A percentile compares a stretch with the other conserved stretches of the same genome.
phyloP scores from a whole-genome alignment of 2,888 invertebrate species.

The Campopleginae sp. region DNA sequence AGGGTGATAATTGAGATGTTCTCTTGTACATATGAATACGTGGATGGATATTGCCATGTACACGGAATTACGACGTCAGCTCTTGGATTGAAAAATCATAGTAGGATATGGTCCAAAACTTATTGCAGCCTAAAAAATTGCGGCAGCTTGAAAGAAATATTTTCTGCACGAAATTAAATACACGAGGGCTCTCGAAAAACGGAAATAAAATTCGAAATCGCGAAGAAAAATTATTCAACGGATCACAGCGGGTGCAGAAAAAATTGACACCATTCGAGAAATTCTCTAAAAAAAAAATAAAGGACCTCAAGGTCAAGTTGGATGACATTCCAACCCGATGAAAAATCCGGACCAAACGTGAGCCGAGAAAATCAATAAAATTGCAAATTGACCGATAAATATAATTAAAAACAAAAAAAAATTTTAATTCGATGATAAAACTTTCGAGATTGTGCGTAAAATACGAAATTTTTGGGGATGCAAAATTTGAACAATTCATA shows the following conservation, averaged over 20 bases:
- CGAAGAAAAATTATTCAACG: background rate
- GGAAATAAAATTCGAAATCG: background rate
- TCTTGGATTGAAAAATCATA: constrained; percentile 45
- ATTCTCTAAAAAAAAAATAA: too few relatives aligned
- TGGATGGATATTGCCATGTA: constrained; percentile 4
- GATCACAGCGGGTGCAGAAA: background rate
- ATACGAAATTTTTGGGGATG: too few relatives aligned
- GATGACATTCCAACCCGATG: too few relatives aligned
- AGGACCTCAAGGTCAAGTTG: too few relatives aligned
- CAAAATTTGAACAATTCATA: too few relatives aligned
- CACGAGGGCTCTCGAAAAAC: background rate
- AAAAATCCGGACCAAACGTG: too few relatives aligned
- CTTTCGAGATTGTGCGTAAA: too few relatives aligned
- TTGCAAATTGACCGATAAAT: too few relatives aligned
- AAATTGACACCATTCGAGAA: background rate
- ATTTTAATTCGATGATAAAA: too few relatives aligned
- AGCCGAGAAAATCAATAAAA: too few relatives aligned
- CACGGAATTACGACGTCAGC: constrained; percentile 32
- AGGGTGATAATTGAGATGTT: constrained; percentile 66
- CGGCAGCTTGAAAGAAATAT: background rate
- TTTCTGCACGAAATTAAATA: background rate
- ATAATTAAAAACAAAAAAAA: too few relatives aligned
- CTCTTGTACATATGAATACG: background rate
- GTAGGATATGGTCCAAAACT: constrained; percentile 13
- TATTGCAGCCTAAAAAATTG: background rate